A percentile compares a stretch with the other conserved stretches of the same genome.
These are phyloP conservation scores for Heloderma charlesbogerti DNA, from an alignment of 2,113 vertebrate genomes.

Conservation along the genomic window DNA sequence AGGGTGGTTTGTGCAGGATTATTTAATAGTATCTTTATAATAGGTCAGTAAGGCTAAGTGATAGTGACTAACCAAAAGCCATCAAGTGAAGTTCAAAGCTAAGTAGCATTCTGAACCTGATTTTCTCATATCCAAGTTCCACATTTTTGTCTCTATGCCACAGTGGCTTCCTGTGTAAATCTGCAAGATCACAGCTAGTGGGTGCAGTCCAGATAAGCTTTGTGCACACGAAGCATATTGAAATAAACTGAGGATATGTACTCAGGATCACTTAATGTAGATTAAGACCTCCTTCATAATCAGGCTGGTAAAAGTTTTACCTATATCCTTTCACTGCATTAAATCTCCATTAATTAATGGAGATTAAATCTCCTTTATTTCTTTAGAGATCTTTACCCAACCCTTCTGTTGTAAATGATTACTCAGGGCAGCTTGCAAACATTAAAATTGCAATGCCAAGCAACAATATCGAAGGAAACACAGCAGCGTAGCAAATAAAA, in stretches of 20 bases:
- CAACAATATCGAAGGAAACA: not conserved
- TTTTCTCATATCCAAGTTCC: not conserved
- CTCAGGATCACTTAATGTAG: not conserved
- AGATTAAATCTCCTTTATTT: not conserved
- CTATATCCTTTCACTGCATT: not conserved
- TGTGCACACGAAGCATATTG: not conserved
- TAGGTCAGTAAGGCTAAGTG: not conserved
- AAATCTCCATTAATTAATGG: not conserved
- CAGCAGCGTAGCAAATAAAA: not conserved
- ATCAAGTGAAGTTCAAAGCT: not conserved
- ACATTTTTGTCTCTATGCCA: not conserved
- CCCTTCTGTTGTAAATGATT: not conserved
- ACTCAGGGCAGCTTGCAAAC: not conserved
- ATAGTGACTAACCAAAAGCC: not conserved
- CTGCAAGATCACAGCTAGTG: not conserved
- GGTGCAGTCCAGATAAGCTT: not conserved
- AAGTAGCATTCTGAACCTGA: not conserved
- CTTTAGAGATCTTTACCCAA: not conserved
- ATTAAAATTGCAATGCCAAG: not conserved
- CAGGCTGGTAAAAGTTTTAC: not conserved
- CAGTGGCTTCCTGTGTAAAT: not conserved
- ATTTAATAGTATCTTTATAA: not conserved
- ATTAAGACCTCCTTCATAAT: not conserved
- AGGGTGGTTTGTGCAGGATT: not conserved
- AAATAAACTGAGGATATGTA: not conserved